phyloP scores from a whole-genome alignment of 35 echinoderm and acorn worm genomes.

The Amphiura filiformis region DNA sequence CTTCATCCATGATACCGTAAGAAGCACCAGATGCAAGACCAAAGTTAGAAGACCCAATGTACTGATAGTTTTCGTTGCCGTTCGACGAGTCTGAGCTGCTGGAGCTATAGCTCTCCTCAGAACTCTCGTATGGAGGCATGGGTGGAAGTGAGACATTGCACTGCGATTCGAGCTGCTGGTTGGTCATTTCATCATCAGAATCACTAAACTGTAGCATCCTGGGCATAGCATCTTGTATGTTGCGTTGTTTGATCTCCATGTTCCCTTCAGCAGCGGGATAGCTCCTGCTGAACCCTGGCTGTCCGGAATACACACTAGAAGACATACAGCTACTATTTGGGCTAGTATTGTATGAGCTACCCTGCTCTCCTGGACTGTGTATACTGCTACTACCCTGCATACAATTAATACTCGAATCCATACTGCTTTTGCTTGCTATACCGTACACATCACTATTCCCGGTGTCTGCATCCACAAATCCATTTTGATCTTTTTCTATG shows the following conservation, averaged over 20 bases:
- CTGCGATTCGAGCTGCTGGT: slow-evolving; percentile 38
- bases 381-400: background rate
- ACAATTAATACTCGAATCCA: slow-evolving; percentile 15
- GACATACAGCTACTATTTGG: background rate
- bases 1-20: background rate
- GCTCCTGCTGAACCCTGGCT: background rate
- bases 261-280: slow-evolving; percentile 40
- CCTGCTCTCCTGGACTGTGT: slow-evolving; percentile 4
- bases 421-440: background rate
- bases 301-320: slow-evolving; percentile 1
- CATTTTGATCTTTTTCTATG: slow-evolving; percentile 59
- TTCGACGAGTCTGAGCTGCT: slow-evolving; percentile 51
- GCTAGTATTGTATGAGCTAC: slow-evolving; percentile 4
- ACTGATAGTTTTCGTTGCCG: background rate
- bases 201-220: slow-evolving; percentile 86
- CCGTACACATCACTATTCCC: background rate
- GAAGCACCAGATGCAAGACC: background rate
- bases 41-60: background rate
- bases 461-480: background rate
- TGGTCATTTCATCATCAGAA: slow-evolving; percentile 47
- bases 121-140: slow-evolving; percentile 64
- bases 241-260: slow-evolving; percentile 49
- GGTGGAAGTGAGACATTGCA: slow-evolving; percentile 59
- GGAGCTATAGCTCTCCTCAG: slow-evolving; percentile 61
- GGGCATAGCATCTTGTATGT: slow-evolving; percentile 43